Conservation (phyloP, 2,888 invertebrate genomes). For the Cantharis lateralis region DNA sequence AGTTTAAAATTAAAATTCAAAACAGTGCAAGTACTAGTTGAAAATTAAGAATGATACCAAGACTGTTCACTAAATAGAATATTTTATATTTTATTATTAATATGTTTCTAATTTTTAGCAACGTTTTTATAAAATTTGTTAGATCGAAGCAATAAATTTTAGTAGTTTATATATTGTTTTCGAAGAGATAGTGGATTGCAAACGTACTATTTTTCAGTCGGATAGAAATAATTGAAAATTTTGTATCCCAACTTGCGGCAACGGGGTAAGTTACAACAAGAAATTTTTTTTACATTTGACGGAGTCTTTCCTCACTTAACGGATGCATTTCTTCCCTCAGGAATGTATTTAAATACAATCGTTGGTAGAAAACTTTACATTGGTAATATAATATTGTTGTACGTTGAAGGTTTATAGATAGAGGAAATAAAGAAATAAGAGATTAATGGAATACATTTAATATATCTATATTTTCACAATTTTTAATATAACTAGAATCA, state of each 20-base stretch:
- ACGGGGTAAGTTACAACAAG: no score
- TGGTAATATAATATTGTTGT: no score
- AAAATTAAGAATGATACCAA: not conserved
- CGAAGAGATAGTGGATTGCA: not conserved
- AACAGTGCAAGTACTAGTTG: constrained; percentile 5
- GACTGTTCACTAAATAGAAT: not conserved
- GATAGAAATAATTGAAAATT: no score
- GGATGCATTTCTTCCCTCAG: no score
- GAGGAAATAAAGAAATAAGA: constrained; percentile 9
- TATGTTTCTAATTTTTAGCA: not conserved
- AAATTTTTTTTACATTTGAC: no score
- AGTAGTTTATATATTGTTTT: not conserved
- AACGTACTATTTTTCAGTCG: no score
- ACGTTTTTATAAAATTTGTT: not conserved
- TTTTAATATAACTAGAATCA: constrained; percentile 53
- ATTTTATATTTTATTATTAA: not conserved
- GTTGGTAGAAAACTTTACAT: no score
- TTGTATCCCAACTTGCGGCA: no score
- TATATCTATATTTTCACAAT: constrained; percentile 54
- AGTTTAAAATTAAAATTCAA: constrained; percentile 65
- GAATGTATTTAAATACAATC: no score
- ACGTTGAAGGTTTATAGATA: no score
- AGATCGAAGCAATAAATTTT: not conserved
- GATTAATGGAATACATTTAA: constrained; percentile 45
- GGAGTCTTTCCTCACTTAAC: no score